Base-by-base conservation (phyloP, 2,888 invertebrate genomes). In the Philereme transversata region DNA sequence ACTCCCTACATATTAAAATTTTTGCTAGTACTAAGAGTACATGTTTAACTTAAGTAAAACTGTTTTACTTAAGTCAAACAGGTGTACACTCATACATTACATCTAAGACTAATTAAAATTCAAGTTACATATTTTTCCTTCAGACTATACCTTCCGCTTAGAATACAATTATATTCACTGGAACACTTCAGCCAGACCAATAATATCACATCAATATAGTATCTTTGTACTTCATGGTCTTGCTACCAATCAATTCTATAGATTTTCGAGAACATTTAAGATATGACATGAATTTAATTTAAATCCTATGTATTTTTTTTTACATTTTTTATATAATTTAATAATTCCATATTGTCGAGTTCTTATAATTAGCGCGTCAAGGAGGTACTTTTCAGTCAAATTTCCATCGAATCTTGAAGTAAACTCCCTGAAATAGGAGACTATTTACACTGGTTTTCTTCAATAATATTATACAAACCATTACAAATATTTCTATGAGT, bases 261-360 rank as follows among this genome's bases (percentile, higher is more conserved):
- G 41, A 53, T 57, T 57, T 51, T 41, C 49, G 43, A 46, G 47
- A 63, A 54, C 62, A 68, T 63, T 70, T 63, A 54, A 72, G 72
- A 78, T 78, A 79, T 69, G 75, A 76, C 76, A 78, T 74, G 79
- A 80, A 82, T 75, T 74, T 50, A 46, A 63, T 67, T 64, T 69
- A 70, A 70, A 69, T 59, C 65, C 71, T 71, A 71, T 68, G 68
- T 67, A 74, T 68, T 78, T 83, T 86, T 87, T 87, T 87, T 87
- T 82, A 77, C 73, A 76, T 76, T 84, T 84, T 87, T 22, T 22
- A 22, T 82, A 69, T 70, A 78, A 82, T 84, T 87, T 83, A 81
- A 80, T 83, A 88, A 87, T 87, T 87, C 83, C 86, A 83, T 87
- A 87, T 84, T 84, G 83, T 88, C 84, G 74, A 82, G 66, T 73